Evolutionary conservation across 2,797 vertebrate genomes (phyloP), one percentile per base, ranked within the genome.

Genomic region (Sebastes trivittatus): DNA sequence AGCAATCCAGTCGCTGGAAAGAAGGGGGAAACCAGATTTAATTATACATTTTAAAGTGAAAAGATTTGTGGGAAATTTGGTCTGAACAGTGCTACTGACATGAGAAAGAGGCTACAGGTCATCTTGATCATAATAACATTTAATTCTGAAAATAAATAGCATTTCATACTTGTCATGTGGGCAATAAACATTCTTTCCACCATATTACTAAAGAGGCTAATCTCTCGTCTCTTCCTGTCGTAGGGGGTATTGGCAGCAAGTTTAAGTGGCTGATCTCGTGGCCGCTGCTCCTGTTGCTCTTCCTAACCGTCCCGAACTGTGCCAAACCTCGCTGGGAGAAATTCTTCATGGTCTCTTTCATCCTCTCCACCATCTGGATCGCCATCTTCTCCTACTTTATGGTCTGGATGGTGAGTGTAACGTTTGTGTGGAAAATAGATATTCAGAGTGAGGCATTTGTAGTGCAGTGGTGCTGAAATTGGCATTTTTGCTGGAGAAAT

Each of bases 351-450:
- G 0, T 97, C n/a, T 98, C 98, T 5, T 99, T 99, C 56, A 2
- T 98, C 76, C 94, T 98, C 0, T 98, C 98, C 78, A 99, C 98
- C 0, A 23, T 99, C 75, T 99, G 98, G 98, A 99, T 99, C 6
- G 98, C 98, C 0, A 76, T 99, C 91, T 99, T 99, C 93, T 99
- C 98, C 85, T 99, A 99, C 90, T 80, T 99, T 13, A 99, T 99
- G 98, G 98, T 99, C 92, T 99, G 98, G 98, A 97, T 99, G 98
- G 98, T 99, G 93, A 93, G 97, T 95, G 9, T n/a, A 5, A 30
- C 29, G 3, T 60, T 29, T 32, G 30, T 56, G 56, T 36, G 13
- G 32, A 60, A 38, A 13, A 29, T 11, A 18, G 4, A 23, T 54
- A 34, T 34, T 38, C 46, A 49, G 62, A 22, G 14, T 29, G 22